Base-by-base conservation (phyloP, 2,797 vertebrate species). In the Stomatorhinus walkeri region DNA sequence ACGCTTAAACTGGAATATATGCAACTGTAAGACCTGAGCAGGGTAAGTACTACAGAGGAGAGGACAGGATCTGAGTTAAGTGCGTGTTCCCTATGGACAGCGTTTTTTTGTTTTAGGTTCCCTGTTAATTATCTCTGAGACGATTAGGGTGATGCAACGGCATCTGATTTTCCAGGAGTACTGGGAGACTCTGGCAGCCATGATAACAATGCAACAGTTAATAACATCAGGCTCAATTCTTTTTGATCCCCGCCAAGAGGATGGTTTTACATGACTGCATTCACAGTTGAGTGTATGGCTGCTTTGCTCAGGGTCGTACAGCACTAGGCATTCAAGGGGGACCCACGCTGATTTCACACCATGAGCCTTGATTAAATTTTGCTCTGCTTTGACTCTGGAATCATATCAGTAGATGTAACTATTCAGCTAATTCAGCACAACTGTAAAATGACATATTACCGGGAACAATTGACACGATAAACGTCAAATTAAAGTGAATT, bases 151-250 rank as follows among this genome's bases (percentile, higher is more conserved):
- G 22, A 86, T 86, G 28, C 51, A 86, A 32, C 8, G 5, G 51
- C 51, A 86, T 19, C 51, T 1, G 22, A 86, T 86, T 86, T 86
- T 28, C 28, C 24, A 52, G 49, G 85, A 32, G 12, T 36, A 4
- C 48, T 52, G 85, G 22, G 49, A 86, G 32, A 56, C 14, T 48
- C 40, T 51, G 81, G 48, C 81, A 85, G 91, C 90, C 85, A 89
- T 10, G 81, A 85, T 28, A 46, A 46, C 76, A 81, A 81, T 10
- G 40, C 16, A 81, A 46, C 36, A 32, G 64, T 36, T 72, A 72
- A 72, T 72, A 36, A 72, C 64, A 72, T 72, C 64, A 36, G 16
- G 40, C 36, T 88, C 87, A 68, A 89, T 88, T 28, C 22, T n/a
- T 89, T 90, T 51, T 24, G 22, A 32, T 85, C n/a, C 48, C 83